Conservation (phyloP, 1,140 invertebrate species). For the Notospermus geniculatus region DNA sequence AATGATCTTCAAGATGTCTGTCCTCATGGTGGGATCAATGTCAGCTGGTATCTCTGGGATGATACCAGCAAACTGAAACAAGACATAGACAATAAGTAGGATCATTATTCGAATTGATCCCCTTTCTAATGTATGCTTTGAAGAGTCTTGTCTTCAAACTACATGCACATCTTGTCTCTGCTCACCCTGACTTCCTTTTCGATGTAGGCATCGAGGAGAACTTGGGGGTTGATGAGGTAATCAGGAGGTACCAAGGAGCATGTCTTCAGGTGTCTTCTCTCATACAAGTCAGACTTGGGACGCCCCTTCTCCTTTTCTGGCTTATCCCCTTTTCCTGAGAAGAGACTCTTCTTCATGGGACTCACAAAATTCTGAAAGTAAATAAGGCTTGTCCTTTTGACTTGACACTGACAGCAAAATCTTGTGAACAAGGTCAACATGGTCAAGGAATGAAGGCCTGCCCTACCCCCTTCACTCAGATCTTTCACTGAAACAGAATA, state of each 20-base stretch:
- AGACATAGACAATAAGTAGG: background rate
- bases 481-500: too few relatives aligned
- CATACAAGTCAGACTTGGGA: background rate
- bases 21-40: conserved; percentile 50
- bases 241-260: conserved; percentile 21
- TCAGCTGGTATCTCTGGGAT: conserved; percentile 46
- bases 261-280: conserved; percentile 1
- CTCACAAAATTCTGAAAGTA: conserved; percentile 8
- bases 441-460: too few relatives aligned
- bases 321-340: conserved; percentile 3
- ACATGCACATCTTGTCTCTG: background rate
- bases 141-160: background rate
- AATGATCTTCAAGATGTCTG: conserved; percentile 49
- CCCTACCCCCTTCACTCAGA: too few relatives aligned
- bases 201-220: conserved; percentile 30
- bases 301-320: conserved; percentile 5
- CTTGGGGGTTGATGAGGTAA: conserved; percentile 27
- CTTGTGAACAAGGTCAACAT: too few relatives aligned
- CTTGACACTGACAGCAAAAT: too few relatives aligned
- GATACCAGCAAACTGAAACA: conserved; percentile 47
- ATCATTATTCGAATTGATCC: background rate
- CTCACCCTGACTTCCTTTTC: conserved; percentile 31
- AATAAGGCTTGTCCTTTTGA: background rate
- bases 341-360: conserved; percentile 6
- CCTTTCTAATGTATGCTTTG: background rate